Evolutionary conservation across 2,888 invertebrate species (phyloP).

Genomic region (Cryptophagus acutangulus): DNA sequence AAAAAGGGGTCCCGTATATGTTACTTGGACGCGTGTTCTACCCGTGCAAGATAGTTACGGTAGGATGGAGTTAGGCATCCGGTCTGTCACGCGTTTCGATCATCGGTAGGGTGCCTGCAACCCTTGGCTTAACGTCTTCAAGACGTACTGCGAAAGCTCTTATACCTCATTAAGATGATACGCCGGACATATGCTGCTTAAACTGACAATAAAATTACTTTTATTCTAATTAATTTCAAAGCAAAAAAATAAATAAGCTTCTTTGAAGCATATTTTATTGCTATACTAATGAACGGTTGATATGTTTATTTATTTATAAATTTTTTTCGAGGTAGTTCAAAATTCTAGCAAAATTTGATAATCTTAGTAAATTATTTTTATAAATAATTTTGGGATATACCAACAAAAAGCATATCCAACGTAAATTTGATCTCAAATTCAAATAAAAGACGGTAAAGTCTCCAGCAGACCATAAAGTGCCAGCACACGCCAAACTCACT

Average conservation of each 20-base stretch:
- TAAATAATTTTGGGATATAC: too few species aligned
- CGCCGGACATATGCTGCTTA: constrained; percentile 17
- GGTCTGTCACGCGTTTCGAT: constrained; percentile 15
- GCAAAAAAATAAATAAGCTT: too few species aligned
- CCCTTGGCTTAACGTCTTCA: constrained; percentile 17
- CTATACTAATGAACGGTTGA: too few species aligned
- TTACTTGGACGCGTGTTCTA: not conserved
- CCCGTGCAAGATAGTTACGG: constrained; percentile 16
- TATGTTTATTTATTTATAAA: too few species aligned
- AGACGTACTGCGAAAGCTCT: constrained; percentile 16
- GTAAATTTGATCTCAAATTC: too few species aligned
- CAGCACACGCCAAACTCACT: constrained; percentile 39
- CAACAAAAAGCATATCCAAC: too few species aligned
- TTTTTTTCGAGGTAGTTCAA: too few species aligned
- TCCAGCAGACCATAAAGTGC: constrained; percentile 39
- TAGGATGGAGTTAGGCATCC: constrained; percentile 13
- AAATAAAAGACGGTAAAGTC: constrained; percentile 12
- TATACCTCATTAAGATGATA: constrained; percentile 17
- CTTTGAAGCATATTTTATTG: too few species aligned
- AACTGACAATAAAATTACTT: too few species aligned
- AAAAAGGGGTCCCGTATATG: not conserved
- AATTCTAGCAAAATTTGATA: too few species aligned
- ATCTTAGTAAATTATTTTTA: too few species aligned
- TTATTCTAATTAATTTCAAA: too few species aligned
- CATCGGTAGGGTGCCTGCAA: constrained; percentile 11